Conservation (phyloP, 1,140 invertebrate genomes). For the Sipha flava region DNA sequence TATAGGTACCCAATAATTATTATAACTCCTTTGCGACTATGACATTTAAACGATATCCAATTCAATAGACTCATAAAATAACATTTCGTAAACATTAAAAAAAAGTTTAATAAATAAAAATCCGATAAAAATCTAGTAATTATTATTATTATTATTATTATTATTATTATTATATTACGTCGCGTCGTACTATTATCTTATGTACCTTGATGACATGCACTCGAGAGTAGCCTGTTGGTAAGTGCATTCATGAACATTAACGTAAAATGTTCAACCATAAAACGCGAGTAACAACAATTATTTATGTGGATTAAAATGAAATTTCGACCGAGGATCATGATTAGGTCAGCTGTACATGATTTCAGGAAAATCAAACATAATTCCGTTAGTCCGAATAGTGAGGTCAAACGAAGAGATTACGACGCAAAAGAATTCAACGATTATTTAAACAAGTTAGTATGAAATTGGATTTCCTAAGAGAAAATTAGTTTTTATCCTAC, state of each 20-base stretch:
- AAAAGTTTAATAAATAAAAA: background rate
- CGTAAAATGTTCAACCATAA: too few species aligned
- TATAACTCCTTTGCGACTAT: background rate
- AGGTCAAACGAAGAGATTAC: background rate
- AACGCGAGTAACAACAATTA: too few species aligned
- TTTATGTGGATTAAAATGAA: background rate
- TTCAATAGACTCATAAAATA: background rate
- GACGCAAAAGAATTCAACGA: constrained; percentile 12
- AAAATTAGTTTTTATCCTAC: too few species aligned
- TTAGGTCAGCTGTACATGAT: background rate
- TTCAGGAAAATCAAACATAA: background rate
- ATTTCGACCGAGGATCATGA: background rate
- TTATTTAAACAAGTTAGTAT: constrained; percentile 21
- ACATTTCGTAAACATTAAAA: background rate
- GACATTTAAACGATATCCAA: background rate
- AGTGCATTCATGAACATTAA: too few species aligned
- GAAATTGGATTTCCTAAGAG: too few species aligned
- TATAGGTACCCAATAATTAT: background rate
- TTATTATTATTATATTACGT: background rate
- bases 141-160: background rate
- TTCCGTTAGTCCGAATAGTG: background rate
- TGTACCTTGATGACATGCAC: too few species aligned
- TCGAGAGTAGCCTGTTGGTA: too few species aligned
- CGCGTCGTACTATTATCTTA: background rate
- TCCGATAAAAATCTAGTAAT: background rate